These are phyloP conservation scores for Lichenostomus cassidix DNA, from an alignment of 2,113 vertebrate genomes.

Conservation along the genomic window DNA sequence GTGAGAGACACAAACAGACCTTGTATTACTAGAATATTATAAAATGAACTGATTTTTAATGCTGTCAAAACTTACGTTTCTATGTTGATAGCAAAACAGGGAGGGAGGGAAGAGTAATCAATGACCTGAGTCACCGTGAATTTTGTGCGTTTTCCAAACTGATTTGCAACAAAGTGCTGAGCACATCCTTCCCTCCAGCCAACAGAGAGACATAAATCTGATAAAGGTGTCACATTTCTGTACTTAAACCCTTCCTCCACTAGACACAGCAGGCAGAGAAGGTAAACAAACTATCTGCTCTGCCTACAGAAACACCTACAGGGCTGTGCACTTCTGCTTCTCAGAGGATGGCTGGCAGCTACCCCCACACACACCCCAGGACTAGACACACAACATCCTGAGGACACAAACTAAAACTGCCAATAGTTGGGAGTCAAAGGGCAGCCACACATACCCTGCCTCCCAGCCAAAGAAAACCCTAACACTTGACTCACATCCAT, in stretches of 20 bases:
- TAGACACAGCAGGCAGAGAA: not conserved
- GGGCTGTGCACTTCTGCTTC: not conserved
- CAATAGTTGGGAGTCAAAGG: not conserved
- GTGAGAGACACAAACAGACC: accelerated
- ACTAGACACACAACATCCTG: not conserved
- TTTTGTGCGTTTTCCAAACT: not conserved
- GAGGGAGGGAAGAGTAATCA: not conserved
- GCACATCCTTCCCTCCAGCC: not conserved
- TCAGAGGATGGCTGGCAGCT: not conserved
- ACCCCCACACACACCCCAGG: not conserved
- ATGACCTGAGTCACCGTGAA: not conserved
- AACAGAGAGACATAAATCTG: not conserved
- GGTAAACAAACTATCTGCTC: not conserved
- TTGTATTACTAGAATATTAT: not conserved
- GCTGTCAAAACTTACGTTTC: not conserved
- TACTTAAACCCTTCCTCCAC: not conserved
- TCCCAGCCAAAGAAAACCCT: not conserved
- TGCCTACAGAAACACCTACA: not conserved
- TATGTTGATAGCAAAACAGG: not conserved
- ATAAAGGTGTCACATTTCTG: not conserved
- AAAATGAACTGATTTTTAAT: not conserved
- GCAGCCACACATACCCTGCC: not conserved
- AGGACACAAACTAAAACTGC: not conserved
- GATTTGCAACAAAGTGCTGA: not conserved
- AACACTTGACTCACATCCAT: accelerated